Evolutionary conservation across 2,797 vertebrate species (phyloP), one percentile per base, ranked within the genome.

Genomic region (Propithecus perrieri): DNA sequence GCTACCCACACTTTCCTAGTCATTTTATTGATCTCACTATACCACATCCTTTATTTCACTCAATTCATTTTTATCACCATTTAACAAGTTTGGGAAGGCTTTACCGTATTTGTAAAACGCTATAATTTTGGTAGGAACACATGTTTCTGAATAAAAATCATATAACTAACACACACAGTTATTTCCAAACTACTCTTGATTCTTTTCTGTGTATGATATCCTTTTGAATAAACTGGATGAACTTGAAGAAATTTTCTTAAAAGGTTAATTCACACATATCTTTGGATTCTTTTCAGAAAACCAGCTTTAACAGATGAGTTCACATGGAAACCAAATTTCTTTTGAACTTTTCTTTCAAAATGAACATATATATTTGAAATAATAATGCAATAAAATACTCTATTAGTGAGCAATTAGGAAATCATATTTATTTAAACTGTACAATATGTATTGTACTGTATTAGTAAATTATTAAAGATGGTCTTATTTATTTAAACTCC

Each of bases 211-310:
- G 4, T 10, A n/a, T 59, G 53, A 93, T 38, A 17, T 22, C 41
- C 79, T 97, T 97, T 95, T 84, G 41, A 91, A 69, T 65, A 20
- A 89, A 96, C 79, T 61, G 48, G 78, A 48, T 43, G 41, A 67
- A 43, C 0, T 84, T 84, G 48, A 26, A 28, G 1, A 55, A 38
- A 67, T 20, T 18, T 48, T 53, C 87, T 48, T 2, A 10, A 78
- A 97, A 90, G 22, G 24, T 20, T 72, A 78, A 91, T 95, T 46
- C 69, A 95, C 90, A 71, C 80, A 76, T 61, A 97, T 20, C 17
- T 91, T 89, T 97, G 93, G 96, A 79, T 95, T 97, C 90, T 88
- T 97, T 91, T 89, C 69, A 97, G 72, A 95, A 85, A 95, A 55
- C 76, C 78, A 97, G 24, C 71, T 96, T 79, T 65, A 91, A 38